Conservation (phyloP, 2,888 invertebrate species). For the Acronicta leporina region DNA sequence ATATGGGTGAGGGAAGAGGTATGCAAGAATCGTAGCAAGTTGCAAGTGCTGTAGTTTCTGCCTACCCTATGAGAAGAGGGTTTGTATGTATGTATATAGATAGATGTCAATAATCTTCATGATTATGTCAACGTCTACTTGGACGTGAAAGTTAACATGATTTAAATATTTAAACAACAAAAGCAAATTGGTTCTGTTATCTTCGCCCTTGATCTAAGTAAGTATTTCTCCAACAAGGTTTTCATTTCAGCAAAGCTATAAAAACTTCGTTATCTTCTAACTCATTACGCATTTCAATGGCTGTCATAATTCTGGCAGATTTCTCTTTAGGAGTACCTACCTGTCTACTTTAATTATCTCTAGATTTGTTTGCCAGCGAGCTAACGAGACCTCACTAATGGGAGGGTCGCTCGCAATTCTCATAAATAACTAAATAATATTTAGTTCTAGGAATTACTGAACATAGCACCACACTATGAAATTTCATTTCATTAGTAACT, state of each 20-base stretch:
- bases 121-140: too few relatives aligned
- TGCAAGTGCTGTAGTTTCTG: too few relatives aligned
- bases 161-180: too few relatives aligned
- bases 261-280: conserved; percentile 24
- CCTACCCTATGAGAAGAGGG: too few relatives aligned
- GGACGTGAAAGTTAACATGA: too few relatives aligned
- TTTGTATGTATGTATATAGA: too few relatives aligned
- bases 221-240: conserved; percentile 23
- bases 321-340: conserved; percentile 3
- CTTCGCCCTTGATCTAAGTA: conserved; percentile 1
- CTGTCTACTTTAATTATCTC: conserved; percentile 47
- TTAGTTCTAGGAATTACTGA: conserved; percentile 55
- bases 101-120: too few relatives aligned
- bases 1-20: too few relatives aligned
- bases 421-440: conserved; percentile 72
- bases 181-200: too few relatives aligned
- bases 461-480: background rate
- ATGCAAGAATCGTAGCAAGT: too few relatives aligned
- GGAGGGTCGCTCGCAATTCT: conserved; percentile 53
- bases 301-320: conserved; percentile 16
- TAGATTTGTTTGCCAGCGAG: conserved; percentile 62
- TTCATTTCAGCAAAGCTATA: conserved; percentile 21
- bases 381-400: conserved; percentile 66
- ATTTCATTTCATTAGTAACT: too few relatives aligned
- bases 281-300: conserved; percentile 31